Conservation (phyloP, 2,888 invertebrate genomes). For the Myopa tessellatipennis region DNA sequence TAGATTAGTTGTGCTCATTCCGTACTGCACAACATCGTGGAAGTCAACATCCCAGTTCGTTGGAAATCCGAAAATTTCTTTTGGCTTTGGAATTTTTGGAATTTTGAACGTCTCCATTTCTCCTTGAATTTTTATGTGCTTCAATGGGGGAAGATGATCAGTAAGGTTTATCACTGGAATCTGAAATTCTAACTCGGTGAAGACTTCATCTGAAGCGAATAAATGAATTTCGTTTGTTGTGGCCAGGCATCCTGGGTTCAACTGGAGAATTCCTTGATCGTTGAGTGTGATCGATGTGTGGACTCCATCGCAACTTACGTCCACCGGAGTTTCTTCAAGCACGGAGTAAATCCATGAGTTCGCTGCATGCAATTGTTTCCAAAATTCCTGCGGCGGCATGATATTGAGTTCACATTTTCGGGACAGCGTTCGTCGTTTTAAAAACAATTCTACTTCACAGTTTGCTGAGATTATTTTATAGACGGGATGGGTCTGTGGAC, state of each 20-base stretch:
- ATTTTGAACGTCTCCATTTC: too few species aligned
- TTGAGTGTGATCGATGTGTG: background rate
- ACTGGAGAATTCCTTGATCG: conserved; percentile 5
- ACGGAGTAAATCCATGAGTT: background rate
- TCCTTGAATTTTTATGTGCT: too few species aligned
- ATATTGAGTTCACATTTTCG: background rate
- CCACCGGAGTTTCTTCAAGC: background rate
- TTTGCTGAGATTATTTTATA: conserved; percentile 3
- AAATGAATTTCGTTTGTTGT: background rate
- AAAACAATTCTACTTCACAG: background rate
- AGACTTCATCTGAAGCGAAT: too few species aligned
- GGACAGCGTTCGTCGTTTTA: background rate
- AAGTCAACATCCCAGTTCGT: too few species aligned
- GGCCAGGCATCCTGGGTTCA: background rate
- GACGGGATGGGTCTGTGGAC: background rate
- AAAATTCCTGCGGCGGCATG: background rate
- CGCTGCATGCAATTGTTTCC: conserved; percentile 9
- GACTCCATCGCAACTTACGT: background rate
- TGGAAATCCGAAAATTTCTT: too few species aligned
- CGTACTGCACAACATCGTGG: too few species aligned
- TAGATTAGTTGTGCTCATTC: too few species aligned
- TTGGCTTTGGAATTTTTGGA: too few species aligned
- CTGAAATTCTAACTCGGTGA: too few species aligned
- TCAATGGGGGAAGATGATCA: too few species aligned
- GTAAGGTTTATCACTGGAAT: too few species aligned